Evolutionary conservation across 2,113 vertebrate species (phyloP).

Genomic region (Hippopotamus amphibius): DNA sequence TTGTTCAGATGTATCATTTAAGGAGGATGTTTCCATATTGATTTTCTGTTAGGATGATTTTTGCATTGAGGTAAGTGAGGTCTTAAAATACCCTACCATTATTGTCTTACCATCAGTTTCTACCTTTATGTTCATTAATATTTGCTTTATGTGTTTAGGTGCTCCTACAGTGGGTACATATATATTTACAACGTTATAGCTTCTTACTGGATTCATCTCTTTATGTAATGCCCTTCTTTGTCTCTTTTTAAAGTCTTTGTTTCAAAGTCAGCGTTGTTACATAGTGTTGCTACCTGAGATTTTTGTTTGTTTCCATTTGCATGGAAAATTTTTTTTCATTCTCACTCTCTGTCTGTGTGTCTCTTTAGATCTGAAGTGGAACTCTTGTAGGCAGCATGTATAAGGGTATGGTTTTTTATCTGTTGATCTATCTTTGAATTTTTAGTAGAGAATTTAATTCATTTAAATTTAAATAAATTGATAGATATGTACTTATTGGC

Average conservation of each 20-base stretch:
- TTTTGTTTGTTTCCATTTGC: too few relatives aligned
- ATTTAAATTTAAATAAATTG: not conserved
- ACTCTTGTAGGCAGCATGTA: not conserved
- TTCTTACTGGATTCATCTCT: not conserved
- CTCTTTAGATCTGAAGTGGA: not conserved
- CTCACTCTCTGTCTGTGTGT: not conserved
- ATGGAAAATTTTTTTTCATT: not conserved
- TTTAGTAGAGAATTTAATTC: not conserved
- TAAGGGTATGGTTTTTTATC: not conserved
- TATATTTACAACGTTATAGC: not conserved
- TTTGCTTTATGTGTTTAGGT: too few relatives aligned
- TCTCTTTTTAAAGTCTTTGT: not conserved
- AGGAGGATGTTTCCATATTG: too few relatives aligned
- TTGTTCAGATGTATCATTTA: too few relatives aligned
- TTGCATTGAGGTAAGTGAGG: too few relatives aligned
- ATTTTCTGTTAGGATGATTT: too few relatives aligned
- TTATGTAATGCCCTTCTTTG: not conserved
- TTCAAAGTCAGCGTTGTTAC: too few relatives aligned
- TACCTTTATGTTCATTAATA: too few relatives aligned
- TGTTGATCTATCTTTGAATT: not conserved
- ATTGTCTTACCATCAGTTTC: too few relatives aligned
- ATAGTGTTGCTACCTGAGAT: too few relatives aligned
- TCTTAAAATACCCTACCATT: too few relatives aligned
- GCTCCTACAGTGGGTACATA: too few relatives aligned
- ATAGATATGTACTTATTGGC: not conserved